Conservation (phyloP, 1,140 invertebrate species). For the Zaprionus gabonicus region DNA sequence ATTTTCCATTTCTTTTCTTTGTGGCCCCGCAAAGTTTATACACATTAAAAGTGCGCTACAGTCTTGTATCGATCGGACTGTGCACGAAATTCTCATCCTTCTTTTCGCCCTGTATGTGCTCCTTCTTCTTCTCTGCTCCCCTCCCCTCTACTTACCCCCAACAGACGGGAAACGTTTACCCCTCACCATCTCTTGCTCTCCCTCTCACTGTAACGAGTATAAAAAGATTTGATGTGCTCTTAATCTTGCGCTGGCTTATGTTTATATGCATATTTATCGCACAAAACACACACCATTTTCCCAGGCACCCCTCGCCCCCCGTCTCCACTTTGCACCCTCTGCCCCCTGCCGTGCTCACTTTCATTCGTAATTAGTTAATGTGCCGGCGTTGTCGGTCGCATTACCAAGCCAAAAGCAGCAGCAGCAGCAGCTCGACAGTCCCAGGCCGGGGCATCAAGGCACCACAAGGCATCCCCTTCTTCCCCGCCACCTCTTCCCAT, state of each 20-base stretch:
- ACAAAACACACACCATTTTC: conserved; percentile 12
- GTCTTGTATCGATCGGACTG: background rate
- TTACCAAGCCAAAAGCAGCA: conserved; percentile 19
- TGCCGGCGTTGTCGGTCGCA: conserved; percentile 57
- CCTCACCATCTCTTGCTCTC: background rate
- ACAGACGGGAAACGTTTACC: background rate
- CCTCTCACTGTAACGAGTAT: background rate
- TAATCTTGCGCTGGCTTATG: conserved; percentile 36
- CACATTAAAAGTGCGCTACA: background rate
- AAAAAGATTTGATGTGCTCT: conserved; percentile 43
- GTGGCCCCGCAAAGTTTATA: background rate
- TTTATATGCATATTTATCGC: conserved; percentile 48
- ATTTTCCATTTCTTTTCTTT: background rate
- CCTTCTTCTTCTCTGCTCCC: too few species aligned
- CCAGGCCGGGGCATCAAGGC: background rate
- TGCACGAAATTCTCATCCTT: background rate
- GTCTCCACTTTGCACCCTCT: background rate
- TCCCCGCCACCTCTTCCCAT: background rate
- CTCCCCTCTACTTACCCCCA: background rate
- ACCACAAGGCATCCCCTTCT: background rate
- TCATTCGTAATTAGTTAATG: conserved; percentile 75
- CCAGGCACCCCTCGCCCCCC: too few species aligned
- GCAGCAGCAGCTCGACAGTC: conserved; percentile 25
- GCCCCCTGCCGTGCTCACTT: background rate
- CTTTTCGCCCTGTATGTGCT: background rate